phyloP scores from a whole-genome alignment of 2,113 vertebrate genomes.

The Sceloporus tristichus region DNA sequence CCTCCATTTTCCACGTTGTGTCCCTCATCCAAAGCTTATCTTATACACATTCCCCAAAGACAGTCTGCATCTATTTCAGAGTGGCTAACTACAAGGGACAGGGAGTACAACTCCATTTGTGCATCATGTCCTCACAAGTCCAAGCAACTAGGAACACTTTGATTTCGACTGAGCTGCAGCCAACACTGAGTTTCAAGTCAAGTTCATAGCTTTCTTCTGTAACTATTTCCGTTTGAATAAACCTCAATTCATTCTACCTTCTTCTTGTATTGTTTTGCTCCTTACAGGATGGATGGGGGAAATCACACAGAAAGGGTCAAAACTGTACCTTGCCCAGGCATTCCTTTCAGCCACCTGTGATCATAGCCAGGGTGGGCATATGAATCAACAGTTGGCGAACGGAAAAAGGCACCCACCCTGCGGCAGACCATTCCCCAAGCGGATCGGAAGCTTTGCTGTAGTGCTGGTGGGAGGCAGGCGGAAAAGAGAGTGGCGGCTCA shows the following conservation, averaged over 20 bases:
- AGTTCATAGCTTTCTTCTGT: conserved; percentile 49
- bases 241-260: conserved; percentile 5
- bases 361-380: neutral
- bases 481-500: neutral
- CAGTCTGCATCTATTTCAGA: neutral
- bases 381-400: fast-evolving
- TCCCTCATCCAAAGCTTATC: neutral
- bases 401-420: too few relatives aligned
- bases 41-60: neutral
- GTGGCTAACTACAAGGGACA: neutral
- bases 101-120: neutral
- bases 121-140: neutral
- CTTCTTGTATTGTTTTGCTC: neutral
- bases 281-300: neutral
- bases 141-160: too few relatives aligned
- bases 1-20: neutral
- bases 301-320: neutral
- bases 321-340: neutral
- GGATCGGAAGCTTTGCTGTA: conserved; percentile 26
- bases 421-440: neutral
- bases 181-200: neutral
- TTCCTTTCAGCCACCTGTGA: too few relatives aligned
- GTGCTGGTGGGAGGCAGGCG: neutral
- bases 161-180: neutral
- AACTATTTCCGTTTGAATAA: neutral